Conservation (phyloP, 92 coral and sea anemone species). For the Epizoanthus scotinus region DNA sequence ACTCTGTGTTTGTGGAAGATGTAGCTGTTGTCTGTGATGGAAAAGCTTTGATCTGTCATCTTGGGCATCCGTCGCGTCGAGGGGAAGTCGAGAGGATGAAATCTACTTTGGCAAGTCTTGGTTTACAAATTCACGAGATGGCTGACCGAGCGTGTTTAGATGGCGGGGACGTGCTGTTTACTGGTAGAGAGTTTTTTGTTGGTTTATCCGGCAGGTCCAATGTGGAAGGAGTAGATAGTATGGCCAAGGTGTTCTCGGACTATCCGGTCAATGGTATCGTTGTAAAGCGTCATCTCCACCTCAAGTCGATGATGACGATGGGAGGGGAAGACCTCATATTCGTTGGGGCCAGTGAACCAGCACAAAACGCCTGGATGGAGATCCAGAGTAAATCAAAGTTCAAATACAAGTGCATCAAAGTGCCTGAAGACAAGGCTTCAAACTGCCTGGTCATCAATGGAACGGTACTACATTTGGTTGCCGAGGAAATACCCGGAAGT, state of each 20-base stretch:
- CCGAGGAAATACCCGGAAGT: slow-evolving; percentile 71
- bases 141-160: slow-evolving; percentile 78
- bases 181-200: slow-evolving; percentile 90
- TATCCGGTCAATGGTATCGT: slow-evolving; percentile 70
- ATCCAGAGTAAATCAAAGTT: slow-evolving; percentile 63
- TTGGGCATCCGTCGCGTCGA: slow-evolving; percentile 81
- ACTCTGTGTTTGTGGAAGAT: slow-evolving; percentile 96
- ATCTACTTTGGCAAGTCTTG: slow-evolving; percentile 54
- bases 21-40: slow-evolving; percentile 80
- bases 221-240: slow-evolving; percentile 59
- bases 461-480: slow-evolving; percentile 66
- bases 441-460: slow-evolving; percentile 88
- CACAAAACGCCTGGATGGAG: slow-evolving; percentile 70
- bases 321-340: slow-evolving; percentile 67
- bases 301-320: slow-evolving; percentile 90
- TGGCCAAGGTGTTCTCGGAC: slow-evolving; percentile 76
- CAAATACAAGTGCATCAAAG: slow-evolving; percentile 64
- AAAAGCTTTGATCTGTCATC: slow-evolving; percentile 63
- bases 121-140: slow-evolving; percentile 75
- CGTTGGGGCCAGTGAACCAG: slow-evolving; percentile 65
- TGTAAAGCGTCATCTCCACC: slow-evolving; percentile 66
- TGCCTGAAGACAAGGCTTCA: slow-evolving; percentile 81
- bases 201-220: slow-evolving; percentile 78
- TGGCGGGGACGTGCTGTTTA: slow-evolving; percentile 96
- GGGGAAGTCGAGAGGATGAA: slow-evolving; percentile 73